These are phyloP conservation scores for Syrphus vitripennis DNA, from an alignment of 2,888 invertebrate genomes.

Conservation along the genomic window DNA sequence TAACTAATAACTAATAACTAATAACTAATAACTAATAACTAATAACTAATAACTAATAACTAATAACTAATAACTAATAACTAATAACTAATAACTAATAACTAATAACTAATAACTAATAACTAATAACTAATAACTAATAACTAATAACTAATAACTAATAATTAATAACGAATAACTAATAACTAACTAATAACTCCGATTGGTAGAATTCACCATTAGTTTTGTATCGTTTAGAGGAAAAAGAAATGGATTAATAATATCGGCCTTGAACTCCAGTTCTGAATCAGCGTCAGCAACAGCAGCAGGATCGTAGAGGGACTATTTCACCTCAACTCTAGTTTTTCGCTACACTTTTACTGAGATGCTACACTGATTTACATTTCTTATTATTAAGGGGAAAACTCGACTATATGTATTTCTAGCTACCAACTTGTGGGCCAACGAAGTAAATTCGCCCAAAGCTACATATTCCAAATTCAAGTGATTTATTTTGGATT, in stretches of 20 bases:
- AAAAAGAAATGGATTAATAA: conserved; percentile 5
- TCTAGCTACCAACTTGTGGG: background rate
- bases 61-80: no score
- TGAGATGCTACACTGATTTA: conserved; percentile 23
- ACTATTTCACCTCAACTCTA: conserved; percentile 12
- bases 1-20: no score
- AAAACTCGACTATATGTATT: no score
- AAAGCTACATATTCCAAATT: conserved; percentile 11
- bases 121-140: no score
- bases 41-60: no score
- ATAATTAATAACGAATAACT: no score
- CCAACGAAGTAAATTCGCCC: background rate
- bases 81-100: no score
- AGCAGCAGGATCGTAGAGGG: background rate
- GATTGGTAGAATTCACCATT: background rate
- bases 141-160: no score
- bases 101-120: no score
- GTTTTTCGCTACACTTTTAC: conserved; percentile 10
- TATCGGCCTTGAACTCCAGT: conserved; percentile 24
- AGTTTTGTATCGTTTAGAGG: background rate
- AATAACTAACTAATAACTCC: background rate
- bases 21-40: no score
- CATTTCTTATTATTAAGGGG: conserved; percentile 5
- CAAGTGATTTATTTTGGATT: conserved; percentile 62
- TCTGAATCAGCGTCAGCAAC: background rate